phyloP scores from a whole-genome alignment of 2,113 vertebrate genomes.

The Leptodactylus fuscus region DNA sequence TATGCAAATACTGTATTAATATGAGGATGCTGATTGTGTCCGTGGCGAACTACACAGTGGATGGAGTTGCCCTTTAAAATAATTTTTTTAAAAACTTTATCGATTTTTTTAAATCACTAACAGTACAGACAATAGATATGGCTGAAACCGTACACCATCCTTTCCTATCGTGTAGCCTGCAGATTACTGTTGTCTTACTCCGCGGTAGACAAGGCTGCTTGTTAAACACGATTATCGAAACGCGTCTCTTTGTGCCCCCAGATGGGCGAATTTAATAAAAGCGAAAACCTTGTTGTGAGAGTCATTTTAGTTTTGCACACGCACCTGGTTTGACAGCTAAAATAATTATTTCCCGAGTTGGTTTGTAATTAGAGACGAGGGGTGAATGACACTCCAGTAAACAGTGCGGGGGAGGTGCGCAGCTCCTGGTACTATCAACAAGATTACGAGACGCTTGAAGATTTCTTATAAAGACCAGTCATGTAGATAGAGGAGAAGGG shows the following conservation, averaged over 20 bases:
- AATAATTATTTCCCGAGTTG: constrained; percentile 35
- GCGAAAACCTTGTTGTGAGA: neutral
- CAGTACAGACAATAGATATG: no score
- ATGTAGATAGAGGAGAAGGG: neutral
- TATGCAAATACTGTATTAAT: no score
- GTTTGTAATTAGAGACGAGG: constrained; percentile 51
- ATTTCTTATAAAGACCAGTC: no score
- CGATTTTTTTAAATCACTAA: no score
- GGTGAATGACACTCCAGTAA: constrained; percentile 31
- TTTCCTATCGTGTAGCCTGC: neutral
- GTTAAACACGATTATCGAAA: neutral
- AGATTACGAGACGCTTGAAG: no score
- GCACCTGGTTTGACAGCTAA: constrained; percentile 40
- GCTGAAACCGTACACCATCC: neutral
- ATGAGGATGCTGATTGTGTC: no score
- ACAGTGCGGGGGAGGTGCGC: constrained; percentile 6
- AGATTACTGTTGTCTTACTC: neutral
- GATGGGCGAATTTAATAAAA: constrained; percentile 16
- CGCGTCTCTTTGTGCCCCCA: neutral
- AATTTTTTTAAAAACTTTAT: no score
- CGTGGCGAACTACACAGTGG: no score
- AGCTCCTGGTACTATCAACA: neutral
- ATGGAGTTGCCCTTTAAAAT: no score
- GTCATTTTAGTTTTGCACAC: neutral
- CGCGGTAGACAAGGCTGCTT: neutral